A percentile compares a stretch with the other conserved stretches of the same genome.
These are phyloP conservation scores for Limenitis camilla DNA, from an alignment of 2,888 invertebrate genomes.

Conservation along the genomic window DNA sequence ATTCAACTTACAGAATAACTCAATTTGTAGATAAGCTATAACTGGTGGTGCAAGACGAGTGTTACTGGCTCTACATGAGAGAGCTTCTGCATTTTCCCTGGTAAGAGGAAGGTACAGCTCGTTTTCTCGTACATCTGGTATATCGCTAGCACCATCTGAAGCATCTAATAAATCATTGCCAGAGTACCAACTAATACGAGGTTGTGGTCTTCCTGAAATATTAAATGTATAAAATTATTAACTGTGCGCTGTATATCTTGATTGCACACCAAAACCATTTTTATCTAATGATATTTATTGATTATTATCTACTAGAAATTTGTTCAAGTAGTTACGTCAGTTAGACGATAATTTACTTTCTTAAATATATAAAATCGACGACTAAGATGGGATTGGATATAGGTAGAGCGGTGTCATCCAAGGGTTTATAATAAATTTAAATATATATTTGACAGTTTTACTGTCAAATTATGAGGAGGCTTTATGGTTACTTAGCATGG, in stretches of 20 bases:
- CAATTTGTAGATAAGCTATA: constrained; percentile 78
- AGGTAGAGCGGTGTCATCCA: too few relatives aligned
- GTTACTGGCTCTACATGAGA: constrained; percentile 84
- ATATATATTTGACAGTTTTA: too few relatives aligned
- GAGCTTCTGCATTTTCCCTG: constrained; percentile 79
- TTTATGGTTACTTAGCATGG: too few relatives aligned
- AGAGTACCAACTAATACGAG: constrained; percentile 85
- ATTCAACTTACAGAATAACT: constrained; percentile 84
- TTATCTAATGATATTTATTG: too few relatives aligned
- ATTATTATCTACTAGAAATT: too few relatives aligned
- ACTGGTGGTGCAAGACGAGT: constrained; percentile 81
- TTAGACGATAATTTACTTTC: too few relatives aligned
- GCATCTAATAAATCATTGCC: constrained; percentile 82
- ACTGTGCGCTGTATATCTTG: too few relatives aligned
- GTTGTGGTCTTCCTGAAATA: constrained; percentile 80
- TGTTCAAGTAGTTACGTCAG: too few relatives aligned
- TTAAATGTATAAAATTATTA: not conserved
- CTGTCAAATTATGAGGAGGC: too few relatives aligned
- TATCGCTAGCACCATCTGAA: constrained; percentile 78
- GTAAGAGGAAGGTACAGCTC: constrained; percentile 79
- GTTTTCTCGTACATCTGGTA: constrained; percentile 79
- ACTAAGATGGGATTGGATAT: too few relatives aligned
- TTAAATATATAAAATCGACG: too few relatives aligned
- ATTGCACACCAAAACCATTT: not conserved
- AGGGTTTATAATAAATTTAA: too few relatives aligned